Percentiles rank a stretch among this genome's conserved stretches.
phyloP scores from a whole-genome alignment of 2,113 vertebrate genomes.

The Anseranas semipalmata region DNA sequence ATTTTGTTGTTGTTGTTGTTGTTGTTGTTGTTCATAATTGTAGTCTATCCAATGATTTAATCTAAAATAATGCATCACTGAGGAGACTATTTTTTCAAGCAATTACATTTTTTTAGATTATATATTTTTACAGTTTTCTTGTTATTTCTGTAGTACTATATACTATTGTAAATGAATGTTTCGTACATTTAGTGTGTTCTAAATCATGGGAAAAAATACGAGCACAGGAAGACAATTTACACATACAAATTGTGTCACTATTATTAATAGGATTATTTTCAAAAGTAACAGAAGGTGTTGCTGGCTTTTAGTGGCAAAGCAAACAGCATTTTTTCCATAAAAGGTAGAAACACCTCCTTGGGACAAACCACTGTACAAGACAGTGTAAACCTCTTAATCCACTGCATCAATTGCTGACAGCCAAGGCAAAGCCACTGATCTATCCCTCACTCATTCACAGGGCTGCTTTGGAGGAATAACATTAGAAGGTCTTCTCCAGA shows the following conservation, averaged over 20 bases:
- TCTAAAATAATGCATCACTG: not conserved
- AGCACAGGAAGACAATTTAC: not conserved
- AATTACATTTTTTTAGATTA: not conserved
- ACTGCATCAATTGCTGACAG: not conserved
- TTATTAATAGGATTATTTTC: not conserved
- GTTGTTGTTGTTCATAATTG: not conserved
- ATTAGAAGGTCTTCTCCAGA: not conserved
- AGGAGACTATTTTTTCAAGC: not conserved
- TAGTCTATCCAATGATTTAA: not conserved
- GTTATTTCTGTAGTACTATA: not conserved
- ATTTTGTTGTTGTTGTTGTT: not conserved
- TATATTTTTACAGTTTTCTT: not conserved
- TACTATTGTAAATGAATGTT: not conserved
- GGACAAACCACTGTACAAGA: rapidly evolving
- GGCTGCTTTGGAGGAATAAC: not conserved
- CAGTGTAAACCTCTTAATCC: not conserved
- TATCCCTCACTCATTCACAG: not conserved
- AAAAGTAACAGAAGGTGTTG: not conserved
- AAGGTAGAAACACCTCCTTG: rapidly evolving
- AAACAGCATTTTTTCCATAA: not conserved
- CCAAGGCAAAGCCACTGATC: not conserved
- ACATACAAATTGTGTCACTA: not conserved
- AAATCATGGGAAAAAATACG: not conserved
- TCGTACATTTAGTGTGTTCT: not conserved
- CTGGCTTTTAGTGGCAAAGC: not conserved